These are phyloP conservation scores for Xanthia icteritia DNA, from an alignment of 2,888 invertebrate species.

Conservation along the genomic window DNA sequence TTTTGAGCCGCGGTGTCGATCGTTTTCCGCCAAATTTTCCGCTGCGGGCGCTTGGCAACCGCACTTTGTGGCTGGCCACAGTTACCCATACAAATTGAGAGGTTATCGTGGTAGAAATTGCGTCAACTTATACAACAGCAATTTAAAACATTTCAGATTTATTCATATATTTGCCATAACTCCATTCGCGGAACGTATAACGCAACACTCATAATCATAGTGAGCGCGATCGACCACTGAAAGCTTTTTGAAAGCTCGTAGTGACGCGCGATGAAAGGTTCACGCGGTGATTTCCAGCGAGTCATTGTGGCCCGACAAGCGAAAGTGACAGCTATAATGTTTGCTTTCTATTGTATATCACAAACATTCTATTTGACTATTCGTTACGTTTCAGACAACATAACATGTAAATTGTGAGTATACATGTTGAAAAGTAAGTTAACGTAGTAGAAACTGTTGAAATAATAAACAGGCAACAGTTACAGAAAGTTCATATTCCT, in stretches of 20 bases:
- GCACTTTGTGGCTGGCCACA: slow-evolving; percentile 79
- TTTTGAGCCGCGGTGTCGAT: slow-evolving; percentile 85
- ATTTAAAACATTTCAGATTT: slow-evolving; percentile 67
- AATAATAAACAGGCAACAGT: slow-evolving; percentile 34
- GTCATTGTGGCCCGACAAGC: slow-evolving; percentile 77
- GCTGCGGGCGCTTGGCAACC: slow-evolving; percentile 86
- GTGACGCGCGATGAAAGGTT: slow-evolving; percentile 85
- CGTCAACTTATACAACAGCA: slow-evolving; percentile 66
- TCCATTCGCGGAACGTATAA: slow-evolving; percentile 78
- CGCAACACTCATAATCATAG: slow-evolving; percentile 83
- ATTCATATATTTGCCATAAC: slow-evolving; percentile 73
- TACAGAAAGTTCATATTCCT: slow-evolving; percentile 69
- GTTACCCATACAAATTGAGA: slow-evolving; percentile 78
- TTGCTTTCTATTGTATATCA: slow-evolving; percentile 60
- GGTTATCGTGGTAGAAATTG: slow-evolving; percentile 71
- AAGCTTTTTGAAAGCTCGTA: slow-evolving; percentile 89
- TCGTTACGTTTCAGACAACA: slow-evolving; percentile 14
- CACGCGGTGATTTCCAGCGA: slow-evolving; percentile 82
- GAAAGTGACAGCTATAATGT: slow-evolving; percentile 74
- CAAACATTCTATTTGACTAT: slow-evolving; percentile 51
- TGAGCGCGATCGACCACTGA: slow-evolving; percentile 85
- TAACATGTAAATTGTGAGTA: slow-evolving; percentile 25
- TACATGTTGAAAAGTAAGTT: slow-evolving; percentile 22
- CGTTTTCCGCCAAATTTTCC: slow-evolving; percentile 86
- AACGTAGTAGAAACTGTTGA: slow-evolving; percentile 22